These are phyloP conservation scores for Cyprinus carpio DNA, from an alignment of 2,113 vertebrate species.

Conservation along the genomic window DNA sequence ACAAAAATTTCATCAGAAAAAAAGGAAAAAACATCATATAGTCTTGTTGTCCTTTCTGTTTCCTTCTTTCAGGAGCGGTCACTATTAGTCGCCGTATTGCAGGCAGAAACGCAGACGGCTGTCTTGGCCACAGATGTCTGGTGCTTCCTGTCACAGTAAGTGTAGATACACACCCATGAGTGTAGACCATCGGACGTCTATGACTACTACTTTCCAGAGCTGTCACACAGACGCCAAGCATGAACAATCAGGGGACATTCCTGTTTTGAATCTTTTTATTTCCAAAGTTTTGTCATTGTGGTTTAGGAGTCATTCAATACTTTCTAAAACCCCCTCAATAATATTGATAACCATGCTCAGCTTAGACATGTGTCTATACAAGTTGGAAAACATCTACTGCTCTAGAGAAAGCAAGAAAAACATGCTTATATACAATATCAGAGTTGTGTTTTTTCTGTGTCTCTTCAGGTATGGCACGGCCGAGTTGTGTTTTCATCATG, in stretches of 20 bases:
- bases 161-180: constrained; percentile 17
- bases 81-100: constrained; percentile 81
- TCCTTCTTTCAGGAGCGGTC: constrained; percentile 77
- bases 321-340: neutral
- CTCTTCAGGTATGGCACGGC: constrained; percentile 85
- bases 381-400: neutral
- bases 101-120: constrained; percentile 80
- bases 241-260: neutral
- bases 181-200: neutral
- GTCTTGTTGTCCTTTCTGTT: neutral
- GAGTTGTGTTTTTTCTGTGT: neutral
- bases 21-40: neutral
- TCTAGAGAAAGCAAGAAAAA: neutral
- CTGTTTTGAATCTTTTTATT: neutral
- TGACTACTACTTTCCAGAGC: constrained; percentile 23
- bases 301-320: neutral
- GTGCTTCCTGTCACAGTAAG: constrained; percentile 93
- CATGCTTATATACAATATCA: neutral
- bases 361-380: neutral
- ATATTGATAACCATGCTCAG: neutral
- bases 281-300: neutral
- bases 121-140: constrained; percentile 87
- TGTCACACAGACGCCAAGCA: neutral
- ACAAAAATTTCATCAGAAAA: neutral
- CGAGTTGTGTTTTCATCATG: constrained; percentile 90